Conservation (phyloP, 2,113 vertebrate species). For the Scartelaos histophorus region DNA sequence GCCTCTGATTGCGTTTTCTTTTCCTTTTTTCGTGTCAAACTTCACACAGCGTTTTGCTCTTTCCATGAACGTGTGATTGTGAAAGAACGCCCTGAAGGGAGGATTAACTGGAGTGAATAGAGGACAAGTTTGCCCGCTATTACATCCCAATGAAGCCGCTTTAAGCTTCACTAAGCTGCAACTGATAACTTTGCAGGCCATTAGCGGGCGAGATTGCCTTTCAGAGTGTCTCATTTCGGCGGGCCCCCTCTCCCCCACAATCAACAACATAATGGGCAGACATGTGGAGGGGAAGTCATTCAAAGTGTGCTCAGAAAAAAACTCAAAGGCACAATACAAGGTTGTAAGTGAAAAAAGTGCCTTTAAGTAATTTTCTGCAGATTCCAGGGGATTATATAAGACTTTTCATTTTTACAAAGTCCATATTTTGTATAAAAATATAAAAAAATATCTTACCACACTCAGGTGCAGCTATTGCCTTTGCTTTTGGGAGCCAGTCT, state of each 20-base stretch:
- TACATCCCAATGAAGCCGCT: constrained; percentile 75
- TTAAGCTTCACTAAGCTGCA: constrained; percentile 78
- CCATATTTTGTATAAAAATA: constrained; percentile 15
- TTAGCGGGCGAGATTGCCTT: constrained; percentile 74
- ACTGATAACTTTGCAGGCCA: constrained; percentile 80
- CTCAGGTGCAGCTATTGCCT: not conserved
- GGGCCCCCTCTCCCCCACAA: constrained; percentile 53
- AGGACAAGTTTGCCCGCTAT: constrained; percentile 75
- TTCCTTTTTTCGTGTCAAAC: constrained; percentile 44
- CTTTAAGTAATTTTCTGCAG: constrained; percentile 18
- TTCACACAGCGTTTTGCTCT: constrained; percentile 42
- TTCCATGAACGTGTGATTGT: constrained; percentile 66
- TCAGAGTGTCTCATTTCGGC: constrained; percentile 58
- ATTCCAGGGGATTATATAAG: constrained; percentile 16
- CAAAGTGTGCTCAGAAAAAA: constrained; percentile 38
- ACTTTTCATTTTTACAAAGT: constrained; percentile 23
- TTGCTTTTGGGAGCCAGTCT: not conserved
- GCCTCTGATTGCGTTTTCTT: constrained; percentile 58
- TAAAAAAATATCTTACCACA: not conserved
- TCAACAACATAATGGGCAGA: constrained; percentile 70
- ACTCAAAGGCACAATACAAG: constrained; percentile 23
- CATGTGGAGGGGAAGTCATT: constrained; percentile 52
- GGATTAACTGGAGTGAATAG: constrained; percentile 75
- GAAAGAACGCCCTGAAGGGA: constrained; percentile 67
- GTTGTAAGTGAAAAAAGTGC: constrained; percentile 32